Base-by-base conservation (phyloP, 2,888 invertebrate species). In the Drosophila lacicola region DNA sequence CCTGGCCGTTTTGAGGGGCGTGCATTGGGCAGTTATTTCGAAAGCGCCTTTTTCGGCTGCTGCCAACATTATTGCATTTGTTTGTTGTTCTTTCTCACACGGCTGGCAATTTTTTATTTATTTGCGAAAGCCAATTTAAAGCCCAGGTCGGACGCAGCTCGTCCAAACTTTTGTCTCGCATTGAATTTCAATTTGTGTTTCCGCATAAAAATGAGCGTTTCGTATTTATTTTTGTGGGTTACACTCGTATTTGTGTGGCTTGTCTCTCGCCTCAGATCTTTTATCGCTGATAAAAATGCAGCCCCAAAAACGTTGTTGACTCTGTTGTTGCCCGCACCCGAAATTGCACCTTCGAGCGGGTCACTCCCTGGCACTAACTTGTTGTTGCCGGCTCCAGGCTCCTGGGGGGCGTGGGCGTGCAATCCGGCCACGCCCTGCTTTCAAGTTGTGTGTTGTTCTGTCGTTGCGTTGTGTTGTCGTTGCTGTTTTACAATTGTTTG, bases 181-280 rank as follows among this genome's bases (percentile, higher is more conserved):
- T 83, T 89, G 84, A 88, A 87, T 88, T 90, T 86, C 90, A 83
- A 89, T 89, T 89, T 89, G 81, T 88, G 85, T 87, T 86, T 87
- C 85, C 88, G 82, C 85, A 86, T 84, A 84, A 84, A 84, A 82
- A 82, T 82, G 80, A 81, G 71, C 78, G 29, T 29, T 37, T 74
- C 76, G 74, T 82, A 74, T 80, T 85, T 80, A 74, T 84, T 83
- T 82, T 83, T 71, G 73, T 84, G 77, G 85, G 74, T 84, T 82
- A 82, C 56, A 60, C 58, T 54, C 65, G 34, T 51, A 56, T 77
- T 76, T 82, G 29, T 63, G 77, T 79, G 73, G 75, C 68, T 71
- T 82, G 77, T 78, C 78, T 77, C 72, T 55, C 72, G 54, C 56
- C 54, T 60, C 76, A 76, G 89, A 89, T 89, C 85, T 82, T 85